Evolutionary conservation across 2,113 vertebrate species (phyloP), one percentile per base, ranked within the genome.

Genomic region (Chascanopsetta lugubris): DNA sequence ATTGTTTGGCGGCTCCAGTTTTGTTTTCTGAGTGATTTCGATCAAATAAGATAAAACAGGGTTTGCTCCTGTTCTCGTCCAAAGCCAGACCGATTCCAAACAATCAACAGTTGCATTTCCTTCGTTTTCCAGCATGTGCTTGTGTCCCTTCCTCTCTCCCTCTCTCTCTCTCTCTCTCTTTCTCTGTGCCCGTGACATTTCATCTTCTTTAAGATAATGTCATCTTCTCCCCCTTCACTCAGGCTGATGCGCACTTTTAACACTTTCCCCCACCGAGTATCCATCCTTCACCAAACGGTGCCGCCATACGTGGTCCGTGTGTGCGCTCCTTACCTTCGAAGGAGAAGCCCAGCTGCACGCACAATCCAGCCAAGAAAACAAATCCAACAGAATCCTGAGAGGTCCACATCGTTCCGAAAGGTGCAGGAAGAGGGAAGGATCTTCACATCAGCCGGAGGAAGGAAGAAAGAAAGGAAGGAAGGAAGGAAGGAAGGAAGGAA

Each of bases 381-480:
- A 93, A 91, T 92, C 92, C 92, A 90, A 90, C 75, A 79, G 85
- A 84, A 50, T 93, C 92, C 47, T 89, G 91, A 88, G 88, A 90
- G 87, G 85, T 92, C 90, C 91, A 90, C 92, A 93, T 93, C 82
- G 75, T 92, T 92, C 87, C 88, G 83, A 29, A 48, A 40, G n/a
- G n/a, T n/a, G n/a, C n/a, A n/a, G n/a, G n/a, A 49, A 71, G 72
- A 62, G 22, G 27, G 72, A 60, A 42, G 38, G 45, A 17, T 60
- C 47, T 84, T 85, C 46, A 73, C 82, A 85, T 85, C 62, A 87
- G 87, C 79, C 59, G 77, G 21, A 78, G 50, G 26, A 49, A 17
- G 11, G 29, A 43, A 60, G 42, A 69, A 47, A 69, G 60, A n/a
- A n/a, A n/a, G n/a, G n/a, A n/a, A n/a, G n/a, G n/a, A n/a, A n/a